phyloP scores from a whole-genome alignment of 2,113 vertebrate genomes.

The Illadopsis cleaveri region DNA sequence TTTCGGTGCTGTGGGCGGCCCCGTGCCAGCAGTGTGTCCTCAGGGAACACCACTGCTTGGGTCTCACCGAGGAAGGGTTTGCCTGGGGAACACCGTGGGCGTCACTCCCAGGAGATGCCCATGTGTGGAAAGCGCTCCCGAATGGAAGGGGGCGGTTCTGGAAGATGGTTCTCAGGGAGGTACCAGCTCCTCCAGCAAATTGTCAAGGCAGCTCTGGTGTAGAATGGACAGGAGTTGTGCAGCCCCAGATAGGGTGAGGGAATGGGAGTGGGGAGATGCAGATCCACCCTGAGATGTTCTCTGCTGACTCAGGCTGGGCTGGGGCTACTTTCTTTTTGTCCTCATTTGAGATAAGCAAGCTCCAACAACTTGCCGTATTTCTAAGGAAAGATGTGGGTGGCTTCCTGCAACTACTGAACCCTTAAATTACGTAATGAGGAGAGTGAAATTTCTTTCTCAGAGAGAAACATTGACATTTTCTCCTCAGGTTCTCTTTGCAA shows the following conservation, averaged over 20 bases:
- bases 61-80: not conserved
- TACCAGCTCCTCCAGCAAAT: not conserved
- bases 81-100: not conserved
- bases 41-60: not conserved
- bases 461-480: not conserved
- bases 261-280: not conserved
- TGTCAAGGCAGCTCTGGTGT: accelerated
- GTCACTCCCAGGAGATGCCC: not conserved
- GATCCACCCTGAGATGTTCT: accelerated
- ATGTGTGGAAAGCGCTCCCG: accelerated
- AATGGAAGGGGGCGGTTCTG: not conserved
- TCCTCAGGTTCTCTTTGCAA: not conserved
- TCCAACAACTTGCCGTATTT: not conserved
- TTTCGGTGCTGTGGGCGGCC: not conserved
- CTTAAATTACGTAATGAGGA: not conserved
- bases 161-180: not conserved
- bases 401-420: not conserved
- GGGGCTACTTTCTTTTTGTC: not conserved
- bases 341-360: not conserved
- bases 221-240: not conserved
- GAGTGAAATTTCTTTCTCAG: not conserved
- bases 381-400: conserved; percentile 39
- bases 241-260: accelerated
- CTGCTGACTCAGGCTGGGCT: not conserved
- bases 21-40: not conserved